Base-by-base conservation (phyloP, 1,140 invertebrate genomes). In the Drosophila pachea region DNA sequence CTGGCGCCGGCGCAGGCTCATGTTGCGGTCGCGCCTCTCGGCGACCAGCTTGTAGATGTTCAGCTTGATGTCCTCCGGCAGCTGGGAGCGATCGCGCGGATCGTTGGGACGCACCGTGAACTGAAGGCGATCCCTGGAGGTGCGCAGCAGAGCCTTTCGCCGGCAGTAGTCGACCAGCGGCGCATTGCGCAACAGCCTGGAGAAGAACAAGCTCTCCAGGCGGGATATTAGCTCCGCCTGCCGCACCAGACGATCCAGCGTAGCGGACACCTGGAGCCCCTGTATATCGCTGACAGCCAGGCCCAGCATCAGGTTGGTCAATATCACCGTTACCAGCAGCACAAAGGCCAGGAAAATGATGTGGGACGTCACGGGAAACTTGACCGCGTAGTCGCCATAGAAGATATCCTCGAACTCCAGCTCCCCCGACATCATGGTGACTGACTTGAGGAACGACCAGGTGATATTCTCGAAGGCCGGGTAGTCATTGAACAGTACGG, bases 361-460 rank as follows among this genome's bases (percentile, higher is more conserved):
- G 76, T 96, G 95, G 0, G 95, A 91, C 0, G 95, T 96, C 1
- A 93, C 91, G 0, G 92, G 92, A 84, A 94, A 90, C 52, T 92
- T 89, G 1, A 91, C 89, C 2, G 64, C 56, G 29, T 78, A 74
- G 40, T 93, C 90, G 12, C 92, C 90, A 75, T 94, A 96, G 79
- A 96, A 96, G 53, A 95, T 93, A 65, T 95, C 94, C 79, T 96
- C 95, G 74, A 95, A 96, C 86, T 96, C 95, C 32, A 97, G 88
- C 82, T 97, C 94, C 0, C 95, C 95, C 0, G 95, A 95, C 95
- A 97, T 96, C 95, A 97, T 96, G 45, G 96, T 94, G 4, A 96
- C 92, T 0, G 94, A 94, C 90, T 96, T 97, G 0, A 96, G 86
- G 0, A 96, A 77, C 0, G 92, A 91, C 88, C 87, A 88, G 0